These are phyloP conservation scores for Perizoma affinitatum DNA, from an alignment of 2,888 invertebrate species.

Conservation along the genomic window DNA sequence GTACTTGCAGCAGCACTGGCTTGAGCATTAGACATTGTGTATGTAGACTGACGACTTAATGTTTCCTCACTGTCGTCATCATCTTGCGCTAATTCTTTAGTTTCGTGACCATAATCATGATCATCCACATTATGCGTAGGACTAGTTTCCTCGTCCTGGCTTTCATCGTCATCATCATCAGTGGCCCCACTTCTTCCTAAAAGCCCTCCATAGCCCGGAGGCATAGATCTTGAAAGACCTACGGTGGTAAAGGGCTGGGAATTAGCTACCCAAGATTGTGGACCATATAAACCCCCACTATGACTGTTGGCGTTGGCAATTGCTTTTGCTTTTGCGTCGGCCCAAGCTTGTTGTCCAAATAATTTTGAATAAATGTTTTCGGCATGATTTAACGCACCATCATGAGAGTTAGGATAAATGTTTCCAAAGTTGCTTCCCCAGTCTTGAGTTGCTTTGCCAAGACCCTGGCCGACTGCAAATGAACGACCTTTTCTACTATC, in stretches of 20 bases:
- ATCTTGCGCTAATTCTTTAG: not conserved
- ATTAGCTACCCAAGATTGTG: not conserved
- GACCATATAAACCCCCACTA: not conserved
- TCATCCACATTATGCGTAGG: not conserved
- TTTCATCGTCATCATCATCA: slow-evolving; percentile 18
- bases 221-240: not conserved
- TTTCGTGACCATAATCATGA: not conserved
- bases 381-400: not conserved
- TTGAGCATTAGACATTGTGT: not conserved
- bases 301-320: slow-evolving; percentile 3
- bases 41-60: not conserved
- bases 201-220: slow-evolving; percentile 5
- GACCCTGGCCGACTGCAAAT: not conserved
- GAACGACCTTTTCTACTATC: not conserved
- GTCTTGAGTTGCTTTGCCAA: not conserved
- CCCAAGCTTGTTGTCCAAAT: slow-evolving; percentile 19
- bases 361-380: slow-evolving; percentile 8
- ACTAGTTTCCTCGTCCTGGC: not conserved
- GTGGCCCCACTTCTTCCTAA: not conserved
- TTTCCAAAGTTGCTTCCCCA: not conserved
- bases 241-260: not conserved
- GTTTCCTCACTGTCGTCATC: not conserved
- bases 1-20: slow-evolving; percentile 19
- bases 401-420: not conserved
- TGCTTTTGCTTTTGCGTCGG: slow-evolving; percentile 31